A percentile compares a stretch with the other conserved stretches of the same genome.
These are phyloP conservation scores for Adelosebastes latens DNA, from an alignment of 2,797 vertebrate species.

Conservation along the genomic window DNA sequence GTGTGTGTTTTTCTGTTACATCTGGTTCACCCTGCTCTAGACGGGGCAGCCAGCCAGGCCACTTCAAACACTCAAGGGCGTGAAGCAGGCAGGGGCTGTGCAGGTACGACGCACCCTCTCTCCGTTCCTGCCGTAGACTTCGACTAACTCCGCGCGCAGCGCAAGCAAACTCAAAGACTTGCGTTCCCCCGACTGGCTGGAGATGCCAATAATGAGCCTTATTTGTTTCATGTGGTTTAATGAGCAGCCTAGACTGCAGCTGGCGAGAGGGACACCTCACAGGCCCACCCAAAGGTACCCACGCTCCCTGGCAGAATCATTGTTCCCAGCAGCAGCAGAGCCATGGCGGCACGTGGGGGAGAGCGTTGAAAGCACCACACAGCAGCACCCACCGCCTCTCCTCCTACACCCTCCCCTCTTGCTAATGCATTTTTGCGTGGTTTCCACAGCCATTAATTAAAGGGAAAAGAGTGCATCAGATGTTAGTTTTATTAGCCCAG, in stretches of 20 bases:
- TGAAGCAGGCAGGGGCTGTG: constrained; percentile 47
- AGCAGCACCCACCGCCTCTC: constrained; percentile 30
- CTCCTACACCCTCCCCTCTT: constrained; percentile 12
- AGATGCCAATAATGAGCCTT: constrained; percentile 69
- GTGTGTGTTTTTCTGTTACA: constrained; percentile 75
- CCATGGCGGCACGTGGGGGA: constrained; percentile 57
- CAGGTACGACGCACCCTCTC: constrained; percentile 52
- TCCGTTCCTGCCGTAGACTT: constrained; percentile 26
- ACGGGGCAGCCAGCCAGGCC: constrained; percentile 69
- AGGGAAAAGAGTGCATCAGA: constrained; percentile 80
- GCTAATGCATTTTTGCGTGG: constrained; percentile 70
- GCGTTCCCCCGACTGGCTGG: constrained; percentile 51
- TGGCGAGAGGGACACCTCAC: constrained; percentile 76
- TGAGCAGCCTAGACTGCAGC: constrained; percentile 74
- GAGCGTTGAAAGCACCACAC: constrained; percentile 41
- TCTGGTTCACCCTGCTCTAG: constrained; percentile 73
- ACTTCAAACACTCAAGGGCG: constrained; percentile 78
- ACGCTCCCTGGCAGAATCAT: constrained; percentile 55
- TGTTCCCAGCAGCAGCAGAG: constrained; percentile 64
- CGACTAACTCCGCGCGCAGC: constrained; percentile 4
- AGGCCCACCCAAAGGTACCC: constrained; percentile 71
- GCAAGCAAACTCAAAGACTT: constrained; percentile 12
- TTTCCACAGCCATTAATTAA: constrained; percentile 82
- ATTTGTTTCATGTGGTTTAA: constrained; percentile 87
- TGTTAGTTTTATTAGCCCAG: constrained; percentile 84